Conservation (phyloP, 2,797 vertebrate species). For the Brachymystax lenok region DNA sequence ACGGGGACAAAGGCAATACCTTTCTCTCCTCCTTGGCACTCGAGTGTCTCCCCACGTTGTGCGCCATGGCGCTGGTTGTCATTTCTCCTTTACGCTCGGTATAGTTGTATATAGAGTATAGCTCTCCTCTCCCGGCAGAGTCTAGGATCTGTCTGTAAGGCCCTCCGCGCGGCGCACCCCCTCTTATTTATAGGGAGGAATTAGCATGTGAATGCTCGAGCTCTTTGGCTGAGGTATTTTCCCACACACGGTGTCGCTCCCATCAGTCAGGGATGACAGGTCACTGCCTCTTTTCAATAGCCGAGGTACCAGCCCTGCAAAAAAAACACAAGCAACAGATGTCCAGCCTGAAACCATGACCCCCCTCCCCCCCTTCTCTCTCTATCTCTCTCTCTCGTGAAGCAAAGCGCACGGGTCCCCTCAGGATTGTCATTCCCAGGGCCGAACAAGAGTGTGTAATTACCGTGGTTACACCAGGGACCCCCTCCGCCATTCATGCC, state of each 20-base stretch:
- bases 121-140: constrained; percentile 40
- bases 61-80: constrained; percentile 76
- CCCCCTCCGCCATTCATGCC: constrained; percentile 45
- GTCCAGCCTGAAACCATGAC: constrained; percentile 81
- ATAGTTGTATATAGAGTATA: constrained; percentile 19
- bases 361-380: constrained; percentile 46
- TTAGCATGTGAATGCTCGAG: constrained; percentile 88
- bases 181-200: constrained; percentile 84
- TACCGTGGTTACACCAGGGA: constrained; percentile 72
- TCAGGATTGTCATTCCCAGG: constrained; percentile 70
- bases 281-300: constrained; percentile 85
- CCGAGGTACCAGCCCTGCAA: constrained; percentile 68
- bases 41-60: constrained; percentile 69
- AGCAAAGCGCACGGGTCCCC: constrained; percentile 38
- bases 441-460: constrained; percentile 75
- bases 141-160: constrained; percentile 67
- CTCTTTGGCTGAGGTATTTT: constrained; percentile 84
- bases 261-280: constrained; percentile 90
- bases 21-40: constrained; percentile 85
- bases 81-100: constrained; percentile 59
- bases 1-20: constrained; percentile 60
- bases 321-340: constrained; percentile 81
- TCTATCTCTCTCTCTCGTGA: constrained; percentile 1
- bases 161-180: constrained; percentile 68
- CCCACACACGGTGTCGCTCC: constrained; percentile 85